A percentile compares a stretch with the other conserved stretches of the same genome.
Conservation (phyloP, 2,888 invertebrate genomes). For the Crossocerus cetratus region DNA sequence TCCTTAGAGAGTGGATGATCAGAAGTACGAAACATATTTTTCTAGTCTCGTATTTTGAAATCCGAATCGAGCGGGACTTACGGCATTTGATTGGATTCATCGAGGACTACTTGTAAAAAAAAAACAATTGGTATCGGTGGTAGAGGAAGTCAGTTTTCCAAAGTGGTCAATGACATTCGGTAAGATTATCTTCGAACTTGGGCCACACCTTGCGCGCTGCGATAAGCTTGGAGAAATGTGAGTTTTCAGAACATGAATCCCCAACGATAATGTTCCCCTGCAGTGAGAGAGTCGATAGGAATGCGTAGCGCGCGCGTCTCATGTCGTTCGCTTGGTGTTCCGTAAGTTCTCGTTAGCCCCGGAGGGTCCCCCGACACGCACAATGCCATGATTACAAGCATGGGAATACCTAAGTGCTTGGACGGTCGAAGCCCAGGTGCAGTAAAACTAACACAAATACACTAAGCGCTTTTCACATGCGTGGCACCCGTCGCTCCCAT, state of each 20-base stretch:
- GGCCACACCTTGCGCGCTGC: slow-evolving; percentile 26
- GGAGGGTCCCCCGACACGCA: background rate
- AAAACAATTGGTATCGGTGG: no score
- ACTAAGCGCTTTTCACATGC: slow-evolving; percentile 3
- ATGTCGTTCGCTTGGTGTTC: slow-evolving; percentile 36
- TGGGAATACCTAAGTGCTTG: background rate
- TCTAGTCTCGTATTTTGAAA: no score
- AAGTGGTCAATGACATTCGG: background rate
- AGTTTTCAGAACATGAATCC: slow-evolving; percentile 42
- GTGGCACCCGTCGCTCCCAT: background rate
- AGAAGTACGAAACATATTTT: no score
- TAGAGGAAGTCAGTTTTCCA: no score
- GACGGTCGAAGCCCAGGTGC: slow-evolving; percentile 20
- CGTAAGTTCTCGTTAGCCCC: slow-evolving; percentile 39
- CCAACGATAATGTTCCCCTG: slow-evolving; percentile 41
- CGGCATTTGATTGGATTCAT: no score
- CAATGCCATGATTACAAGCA: no score
- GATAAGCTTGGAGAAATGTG: slow-evolving; percentile 33
- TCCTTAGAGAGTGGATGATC: no score
- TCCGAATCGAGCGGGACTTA: no score
- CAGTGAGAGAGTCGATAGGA: slow-evolving; percentile 58
- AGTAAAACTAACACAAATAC: slow-evolving; percentile 20
- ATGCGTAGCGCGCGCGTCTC: slow-evolving; percentile 57
- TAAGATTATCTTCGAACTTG: slow-evolving; percentile 33
- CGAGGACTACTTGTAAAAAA: no score